phyloP scores from a whole-genome alignment of 2,888 invertebrate species.

The Limenitis camilla region DNA sequence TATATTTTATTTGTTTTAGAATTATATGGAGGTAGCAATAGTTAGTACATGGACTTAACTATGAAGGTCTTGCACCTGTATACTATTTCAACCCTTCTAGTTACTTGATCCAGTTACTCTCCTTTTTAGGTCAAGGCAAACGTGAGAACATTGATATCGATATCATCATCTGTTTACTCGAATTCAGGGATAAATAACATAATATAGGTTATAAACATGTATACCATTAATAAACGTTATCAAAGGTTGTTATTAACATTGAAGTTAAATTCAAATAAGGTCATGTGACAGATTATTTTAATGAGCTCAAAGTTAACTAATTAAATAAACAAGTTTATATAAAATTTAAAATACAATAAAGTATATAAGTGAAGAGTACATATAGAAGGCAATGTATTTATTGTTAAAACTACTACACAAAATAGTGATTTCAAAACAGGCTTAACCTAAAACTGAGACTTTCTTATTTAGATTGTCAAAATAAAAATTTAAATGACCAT shows the following conservation, averaged over 20 bases:
- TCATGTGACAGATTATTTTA: not conserved
- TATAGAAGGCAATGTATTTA: too few relatives aligned
- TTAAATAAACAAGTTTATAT: not conserved
- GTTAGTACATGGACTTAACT: slow-evolving; percentile 39
- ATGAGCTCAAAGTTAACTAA: slow-evolving; percentile 13
- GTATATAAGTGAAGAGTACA: too few relatives aligned
- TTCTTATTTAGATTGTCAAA: too few relatives aligned
- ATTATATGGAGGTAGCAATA: too few relatives aligned
- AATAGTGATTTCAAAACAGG: too few relatives aligned
- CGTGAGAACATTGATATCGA: not conserved
- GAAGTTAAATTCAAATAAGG: slow-evolving; percentile 1
- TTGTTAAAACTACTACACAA: too few relatives aligned
- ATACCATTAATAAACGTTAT: too few relatives aligned
- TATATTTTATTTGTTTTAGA: too few relatives aligned
- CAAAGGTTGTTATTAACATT: too few relatives aligned
- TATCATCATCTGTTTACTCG: not conserved
- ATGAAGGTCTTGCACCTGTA: slow-evolving; percentile 43
- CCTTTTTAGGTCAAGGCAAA: slow-evolving; percentile 5
- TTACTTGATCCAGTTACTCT: slow-evolving; percentile 17
- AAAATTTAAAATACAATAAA: too few relatives aligned
- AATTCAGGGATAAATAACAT: not conserved
- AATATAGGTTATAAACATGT: too few relatives aligned
- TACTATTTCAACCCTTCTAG: slow-evolving; percentile 16
- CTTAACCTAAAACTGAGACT: too few relatives aligned
- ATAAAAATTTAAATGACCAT: not conserved